Conservation (phyloP, 2,888 invertebrate genomes). For the Eupithecia centaureata region DNA sequence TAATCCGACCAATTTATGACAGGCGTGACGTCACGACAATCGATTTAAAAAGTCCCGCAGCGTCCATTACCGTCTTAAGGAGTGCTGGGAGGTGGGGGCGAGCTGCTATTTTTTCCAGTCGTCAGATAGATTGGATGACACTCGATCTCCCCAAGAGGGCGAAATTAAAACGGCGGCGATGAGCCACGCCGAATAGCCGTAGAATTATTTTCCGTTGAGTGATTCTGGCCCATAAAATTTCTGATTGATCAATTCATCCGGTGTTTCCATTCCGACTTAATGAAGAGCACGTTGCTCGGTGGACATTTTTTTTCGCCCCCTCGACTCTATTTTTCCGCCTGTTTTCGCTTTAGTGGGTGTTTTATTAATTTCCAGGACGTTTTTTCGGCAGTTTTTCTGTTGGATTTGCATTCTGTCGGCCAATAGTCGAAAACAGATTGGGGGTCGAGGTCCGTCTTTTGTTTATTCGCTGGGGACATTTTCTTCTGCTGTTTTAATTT, state of each 20-base stretch:
- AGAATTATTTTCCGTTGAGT: slow-evolving; percentile 83
- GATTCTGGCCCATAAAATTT: slow-evolving; percentile 83
- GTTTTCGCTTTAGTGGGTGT: slow-evolving; percentile 80
- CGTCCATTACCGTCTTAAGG: slow-evolving; percentile 71
- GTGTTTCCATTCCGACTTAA: slow-evolving; percentile 77
- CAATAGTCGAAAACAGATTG: slow-evolving; percentile 69
- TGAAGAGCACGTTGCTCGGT: slow-evolving; percentile 77
- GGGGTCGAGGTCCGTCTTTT: slow-evolving; percentile 42
- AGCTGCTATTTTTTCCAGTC: slow-evolving; percentile 70
- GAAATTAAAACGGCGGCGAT: slow-evolving; percentile 83
- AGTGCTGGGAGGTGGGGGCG: slow-evolving; percentile 48
- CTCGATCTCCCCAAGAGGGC: slow-evolving; percentile 82
- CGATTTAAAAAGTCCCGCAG: slow-evolving; percentile 65
- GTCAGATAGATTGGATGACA: slow-evolving; percentile 83
- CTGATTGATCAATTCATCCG: slow-evolving; percentile 84
- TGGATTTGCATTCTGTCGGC: slow-evolving; percentile 54
- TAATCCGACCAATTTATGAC: slow-evolving; percentile 46
- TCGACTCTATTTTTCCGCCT: slow-evolving; percentile 77
- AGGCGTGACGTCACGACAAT: slow-evolving; percentile 51
- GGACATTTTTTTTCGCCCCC: slow-evolving; percentile 69
- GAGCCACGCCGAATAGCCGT: slow-evolving; percentile 78
- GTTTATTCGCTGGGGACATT: slow-evolving; percentile 26
- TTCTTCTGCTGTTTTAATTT: slow-evolving; percentile 9
- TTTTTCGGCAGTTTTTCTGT: slow-evolving; percentile 47
- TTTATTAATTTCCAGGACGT: slow-evolving; percentile 76